These are phyloP conservation scores for Microcebus jonahi DNA, from an alignment of 2,113 vertebrate genomes.

Conservation along the genomic window DNA sequence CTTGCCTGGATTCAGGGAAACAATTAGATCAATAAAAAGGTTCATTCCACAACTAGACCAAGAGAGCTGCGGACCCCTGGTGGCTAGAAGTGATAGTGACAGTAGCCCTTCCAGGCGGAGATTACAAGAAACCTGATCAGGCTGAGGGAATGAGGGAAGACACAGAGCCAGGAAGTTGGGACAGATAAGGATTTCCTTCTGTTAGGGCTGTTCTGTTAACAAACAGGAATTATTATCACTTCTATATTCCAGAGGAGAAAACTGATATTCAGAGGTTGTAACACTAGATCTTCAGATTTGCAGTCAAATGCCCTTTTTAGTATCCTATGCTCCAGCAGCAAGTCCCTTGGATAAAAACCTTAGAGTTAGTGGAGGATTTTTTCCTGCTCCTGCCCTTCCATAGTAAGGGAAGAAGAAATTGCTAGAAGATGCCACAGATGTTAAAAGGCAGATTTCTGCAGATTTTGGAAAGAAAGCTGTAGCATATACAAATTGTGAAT, in stretches of 20 bases:
- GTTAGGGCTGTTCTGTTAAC: background rate
- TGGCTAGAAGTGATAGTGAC: background rate
- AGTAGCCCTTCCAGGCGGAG: background rate
- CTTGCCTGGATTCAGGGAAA: conserved; percentile 7
- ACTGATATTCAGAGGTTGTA: background rate
- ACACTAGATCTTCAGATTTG: conserved; percentile 18
- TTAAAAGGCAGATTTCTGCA: background rate
- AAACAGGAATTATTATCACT: conserved; percentile 3
- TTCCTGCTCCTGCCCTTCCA: background rate
- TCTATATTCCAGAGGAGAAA: background rate
- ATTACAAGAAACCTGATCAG: background rate
- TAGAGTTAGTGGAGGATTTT: background rate
- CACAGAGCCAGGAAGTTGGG: background rate
- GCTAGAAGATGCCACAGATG: background rate
- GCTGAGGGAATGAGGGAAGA: background rate
- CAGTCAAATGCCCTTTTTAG: conserved; percentile 5
- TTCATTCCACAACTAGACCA: background rate
- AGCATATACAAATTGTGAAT: background rate
- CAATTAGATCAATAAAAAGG: background rate
- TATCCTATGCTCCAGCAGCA: background rate
- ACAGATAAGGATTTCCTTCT: background rate
- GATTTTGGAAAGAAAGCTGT: background rate
- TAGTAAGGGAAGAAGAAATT: background rate
- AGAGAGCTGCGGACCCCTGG: background rate
- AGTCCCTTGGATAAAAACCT: background rate